Conservation (phyloP, 2,888 invertebrate genomes). For the Melanophora roralis region DNA sequence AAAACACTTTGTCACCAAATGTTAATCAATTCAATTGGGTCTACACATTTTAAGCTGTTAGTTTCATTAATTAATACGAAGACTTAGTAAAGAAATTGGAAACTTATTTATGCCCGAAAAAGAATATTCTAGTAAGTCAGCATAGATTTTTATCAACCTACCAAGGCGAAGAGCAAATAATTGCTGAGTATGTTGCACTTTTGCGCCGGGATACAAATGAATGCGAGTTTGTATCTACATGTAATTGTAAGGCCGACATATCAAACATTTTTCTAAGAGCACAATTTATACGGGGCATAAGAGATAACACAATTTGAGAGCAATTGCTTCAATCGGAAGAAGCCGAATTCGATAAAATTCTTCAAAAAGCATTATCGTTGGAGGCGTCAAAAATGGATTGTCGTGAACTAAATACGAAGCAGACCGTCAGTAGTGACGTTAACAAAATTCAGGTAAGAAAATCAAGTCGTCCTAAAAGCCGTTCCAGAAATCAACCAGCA, state of each 20-base stretch:
- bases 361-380: neutral
- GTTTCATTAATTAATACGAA: constrained; percentile 10
- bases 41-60: constrained; percentile 15
- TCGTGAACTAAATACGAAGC: constrained; percentile 5
- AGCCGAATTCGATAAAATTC: neutral
- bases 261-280: constrained; percentile 23
- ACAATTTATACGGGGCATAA: constrained; percentile 33
- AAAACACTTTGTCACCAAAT: constrained; percentile 23
- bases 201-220: constrained; percentile 27
- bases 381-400: constrained; percentile 38
- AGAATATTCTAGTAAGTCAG: constrained; percentile 22
- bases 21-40: neutral
- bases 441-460: neutral
- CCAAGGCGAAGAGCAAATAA: constrained; percentile 16
- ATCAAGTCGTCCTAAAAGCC: neutral
- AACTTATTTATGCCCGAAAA: constrained; percentile 14
- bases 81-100: constrained; percentile 8
- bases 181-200: constrained; percentile 27
- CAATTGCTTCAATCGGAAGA: constrained; percentile 34
- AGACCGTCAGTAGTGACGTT: neutral
- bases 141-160: constrained; percentile 34
- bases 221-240: constrained; percentile 21
- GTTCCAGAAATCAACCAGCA: neutral
- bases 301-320: constrained; percentile 7
- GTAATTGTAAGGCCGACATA: neutral